phyloP scores from a whole-genome alignment of 35 echinoderm and acorn worm species.

The Lytechinus variegatus region DNA sequence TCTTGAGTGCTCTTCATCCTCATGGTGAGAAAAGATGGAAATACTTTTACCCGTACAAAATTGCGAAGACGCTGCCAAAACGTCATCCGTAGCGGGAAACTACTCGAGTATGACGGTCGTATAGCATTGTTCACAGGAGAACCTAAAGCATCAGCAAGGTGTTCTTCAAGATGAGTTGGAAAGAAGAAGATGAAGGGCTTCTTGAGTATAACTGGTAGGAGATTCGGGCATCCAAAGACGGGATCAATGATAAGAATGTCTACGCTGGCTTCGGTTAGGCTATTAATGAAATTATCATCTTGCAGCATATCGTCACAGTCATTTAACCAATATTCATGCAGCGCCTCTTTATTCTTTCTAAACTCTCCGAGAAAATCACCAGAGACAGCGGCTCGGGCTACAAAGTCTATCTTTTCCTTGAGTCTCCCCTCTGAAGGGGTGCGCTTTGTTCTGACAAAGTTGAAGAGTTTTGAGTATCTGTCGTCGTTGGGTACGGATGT shows the following conservation, averaged over 20 bases:
- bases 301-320: background rate
- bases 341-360: background rate
- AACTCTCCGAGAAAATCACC: background rate
- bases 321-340: background rate
- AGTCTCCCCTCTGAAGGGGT: background rate
- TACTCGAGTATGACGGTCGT: background rate
- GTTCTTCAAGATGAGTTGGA: slow-evolving; percentile 18
- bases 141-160: background rate
- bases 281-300: background rate
- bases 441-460: background rate
- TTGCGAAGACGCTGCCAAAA: slow-evolving; percentile 10
- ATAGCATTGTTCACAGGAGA: background rate
- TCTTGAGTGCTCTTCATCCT: background rate
- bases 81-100: background rate
- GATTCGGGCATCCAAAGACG: background rate
- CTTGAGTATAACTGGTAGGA: background rate
- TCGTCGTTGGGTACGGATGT: background rate
- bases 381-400: background rate
- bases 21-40: background rate
- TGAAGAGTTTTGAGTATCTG: background rate
- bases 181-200: background rate
- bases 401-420: background rate
- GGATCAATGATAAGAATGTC: background rate
- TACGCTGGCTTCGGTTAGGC: background rate
- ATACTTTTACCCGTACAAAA: background rate